Evolutionary conservation across 2,113 vertebrate genomes (phyloP).

Genomic region (Beaufortia kweichowensis): DNA sequence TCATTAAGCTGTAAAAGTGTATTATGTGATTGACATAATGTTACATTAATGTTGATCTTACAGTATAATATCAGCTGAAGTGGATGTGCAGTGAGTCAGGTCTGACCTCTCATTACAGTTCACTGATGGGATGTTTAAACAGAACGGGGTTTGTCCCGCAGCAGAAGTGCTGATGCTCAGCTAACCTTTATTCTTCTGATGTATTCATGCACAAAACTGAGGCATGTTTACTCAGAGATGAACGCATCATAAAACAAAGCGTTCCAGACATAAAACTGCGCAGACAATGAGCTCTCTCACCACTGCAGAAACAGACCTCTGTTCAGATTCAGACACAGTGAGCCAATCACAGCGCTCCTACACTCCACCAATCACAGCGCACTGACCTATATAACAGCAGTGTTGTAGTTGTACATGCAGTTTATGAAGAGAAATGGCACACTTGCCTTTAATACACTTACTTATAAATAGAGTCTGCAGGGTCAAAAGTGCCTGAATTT

Average conservation of each 20-base stretch:
- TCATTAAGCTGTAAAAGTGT: not conserved
- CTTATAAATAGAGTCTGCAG: not conserved
- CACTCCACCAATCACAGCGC: conserved; percentile 2
- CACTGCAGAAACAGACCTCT: not conserved
- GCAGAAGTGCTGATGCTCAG: conserved; percentile 34
- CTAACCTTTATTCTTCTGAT: conserved; percentile 42
- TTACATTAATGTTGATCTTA: too few relatives aligned
- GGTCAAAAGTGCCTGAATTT: not conserved
- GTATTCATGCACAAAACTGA: conserved; percentile 13
- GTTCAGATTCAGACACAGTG: not conserved
- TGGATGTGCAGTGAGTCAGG: too few relatives aligned
- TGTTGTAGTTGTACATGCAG: not conserved
- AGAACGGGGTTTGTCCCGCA: conserved; percentile 12
- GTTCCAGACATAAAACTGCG: not conserved
- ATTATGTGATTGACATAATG: not conserved
- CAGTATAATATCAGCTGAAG: too few relatives aligned
- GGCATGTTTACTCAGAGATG: conserved; percentile 31
- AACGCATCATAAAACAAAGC: conserved; percentile 19
- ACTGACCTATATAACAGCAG: conserved; percentile 6
- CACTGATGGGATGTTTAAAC: not conserved
- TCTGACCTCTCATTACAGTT: too few relatives aligned
- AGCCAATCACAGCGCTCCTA: conserved; percentile 14
- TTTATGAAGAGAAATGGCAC: not conserved
- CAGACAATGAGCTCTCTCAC: not conserved
- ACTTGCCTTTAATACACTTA: too few relatives aligned